Conservation (phyloP, 1,140 invertebrate species). For the Pogonognathellus flavescens region DNA sequence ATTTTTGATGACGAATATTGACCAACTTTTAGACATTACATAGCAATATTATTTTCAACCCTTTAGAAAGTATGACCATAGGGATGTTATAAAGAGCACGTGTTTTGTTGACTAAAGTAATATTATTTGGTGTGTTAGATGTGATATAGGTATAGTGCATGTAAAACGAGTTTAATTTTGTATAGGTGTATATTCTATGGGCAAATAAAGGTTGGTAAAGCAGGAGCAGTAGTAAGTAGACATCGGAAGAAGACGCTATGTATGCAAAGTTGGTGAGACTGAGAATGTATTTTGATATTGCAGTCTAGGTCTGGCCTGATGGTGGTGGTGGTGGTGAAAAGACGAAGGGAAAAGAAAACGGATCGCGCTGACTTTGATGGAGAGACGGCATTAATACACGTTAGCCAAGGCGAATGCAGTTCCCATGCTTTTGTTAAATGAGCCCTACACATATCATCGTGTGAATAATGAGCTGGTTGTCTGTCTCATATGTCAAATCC, state of each 20-base stretch:
- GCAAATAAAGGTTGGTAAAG: not conserved
- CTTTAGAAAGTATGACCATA: too few relatives aligned
- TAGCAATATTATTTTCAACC: too few relatives aligned
- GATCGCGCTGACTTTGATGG: constrained; percentile 66
- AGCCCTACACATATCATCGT: constrained; percentile 67
- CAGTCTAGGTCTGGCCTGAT: constrained; percentile 25
- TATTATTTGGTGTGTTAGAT: too few relatives aligned
- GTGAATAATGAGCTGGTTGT: constrained; percentile 67
- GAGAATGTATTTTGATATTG: constrained; percentile 20
- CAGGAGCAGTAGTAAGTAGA: not conserved
- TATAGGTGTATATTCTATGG: too few relatives aligned
- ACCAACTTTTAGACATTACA: too few relatives aligned
- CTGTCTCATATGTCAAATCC: constrained; percentile 67
- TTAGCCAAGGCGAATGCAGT: constrained; percentile 66
- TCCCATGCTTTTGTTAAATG: constrained; percentile 68
- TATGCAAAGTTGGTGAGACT: not conserved
- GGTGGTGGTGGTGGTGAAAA: constrained; percentile 65
- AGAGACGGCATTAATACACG: constrained; percentile 66
- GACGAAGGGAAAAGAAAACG: constrained; percentile 64
- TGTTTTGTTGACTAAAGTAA: too few relatives aligned
- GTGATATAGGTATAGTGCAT: too few relatives aligned
- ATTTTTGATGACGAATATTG: too few relatives aligned
- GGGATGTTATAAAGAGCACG: too few relatives aligned
- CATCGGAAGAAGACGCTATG: not conserved
- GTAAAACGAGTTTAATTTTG: too few relatives aligned